Conservation (phyloP, 2,888 invertebrate species). For the Amblyteles armatorius region DNA sequence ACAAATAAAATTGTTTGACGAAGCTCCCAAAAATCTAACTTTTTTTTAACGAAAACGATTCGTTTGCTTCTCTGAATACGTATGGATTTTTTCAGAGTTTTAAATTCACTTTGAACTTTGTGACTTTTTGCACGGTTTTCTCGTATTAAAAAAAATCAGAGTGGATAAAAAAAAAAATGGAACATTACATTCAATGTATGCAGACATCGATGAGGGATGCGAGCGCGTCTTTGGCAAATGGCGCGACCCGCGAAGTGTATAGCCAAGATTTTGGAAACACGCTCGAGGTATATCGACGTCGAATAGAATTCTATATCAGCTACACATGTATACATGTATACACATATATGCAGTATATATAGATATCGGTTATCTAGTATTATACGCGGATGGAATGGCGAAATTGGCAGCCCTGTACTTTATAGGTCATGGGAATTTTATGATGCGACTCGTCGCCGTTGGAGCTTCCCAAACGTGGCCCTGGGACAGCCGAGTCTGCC, state of each 20-base stretch:
- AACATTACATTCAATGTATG: not conserved
- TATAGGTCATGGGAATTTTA: constrained; percentile 52
- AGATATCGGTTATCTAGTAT: not conserved
- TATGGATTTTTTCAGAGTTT: too few species aligned
- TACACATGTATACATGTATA: not conserved
- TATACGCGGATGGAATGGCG: not conserved
- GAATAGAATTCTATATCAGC: constrained; percentile 15
- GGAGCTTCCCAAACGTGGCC: constrained; percentile 20
- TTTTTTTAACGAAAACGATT: too few species aligned
- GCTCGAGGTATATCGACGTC: constrained; percentile 2
- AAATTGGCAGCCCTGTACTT: constrained; percentile 27
- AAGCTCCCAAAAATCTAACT: too few species aligned
- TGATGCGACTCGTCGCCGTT: constrained; percentile 5
- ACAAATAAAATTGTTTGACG: too few species aligned
- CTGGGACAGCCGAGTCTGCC: not conserved
- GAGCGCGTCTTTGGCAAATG: not conserved
- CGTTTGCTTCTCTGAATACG: too few species aligned
- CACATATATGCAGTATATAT: too few species aligned
- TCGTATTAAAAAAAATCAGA: too few species aligned
- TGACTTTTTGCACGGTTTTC: too few species aligned
- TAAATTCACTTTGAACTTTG: too few species aligned
- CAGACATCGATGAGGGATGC: not conserved
- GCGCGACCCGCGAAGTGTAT: not conserved
- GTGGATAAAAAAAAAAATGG: not conserved
- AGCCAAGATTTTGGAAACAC: constrained; percentile 11